These are phyloP conservation scores for Lordiphosa andalusiaca DNA, from an alignment of 2,888 invertebrate genomes.

Conservation along the genomic window DNA sequence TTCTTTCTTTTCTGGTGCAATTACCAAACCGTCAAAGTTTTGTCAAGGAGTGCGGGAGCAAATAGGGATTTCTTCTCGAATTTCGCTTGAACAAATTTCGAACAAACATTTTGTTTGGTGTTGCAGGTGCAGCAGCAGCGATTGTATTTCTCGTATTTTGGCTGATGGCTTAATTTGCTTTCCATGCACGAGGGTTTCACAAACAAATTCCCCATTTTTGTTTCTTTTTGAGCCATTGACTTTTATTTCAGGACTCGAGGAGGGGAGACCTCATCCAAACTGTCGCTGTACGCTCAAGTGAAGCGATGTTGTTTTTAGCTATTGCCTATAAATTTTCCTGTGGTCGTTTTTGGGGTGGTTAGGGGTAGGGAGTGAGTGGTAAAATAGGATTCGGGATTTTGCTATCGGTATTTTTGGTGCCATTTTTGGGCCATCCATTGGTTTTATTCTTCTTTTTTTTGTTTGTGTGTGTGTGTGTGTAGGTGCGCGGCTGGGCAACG, in stretches of 20 bases:
- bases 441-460: conserved; percentile 12
- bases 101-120: conserved; percentile 63
- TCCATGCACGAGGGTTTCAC: conserved; percentile 44
- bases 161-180: conserved; percentile 70
- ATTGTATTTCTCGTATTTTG: conserved; percentile 23
- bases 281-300: conserved; percentile 63
- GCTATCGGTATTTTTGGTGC: conserved; percentile 22
- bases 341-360: conserved; percentile 32
- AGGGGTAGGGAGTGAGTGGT: neutral
- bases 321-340: conserved; percentile 64
- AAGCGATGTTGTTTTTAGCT: conserved; percentile 60
- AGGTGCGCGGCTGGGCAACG: conserved; percentile 25
- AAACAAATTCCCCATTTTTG: conserved; percentile 26
- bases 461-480: conserved; percentile 1
- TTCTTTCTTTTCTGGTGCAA: conserved; percentile 42
- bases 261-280: conserved; percentile 23
- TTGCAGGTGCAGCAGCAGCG: conserved; percentile 62
- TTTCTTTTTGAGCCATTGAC: conserved; percentile 51
- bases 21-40: conserved; percentile 49
- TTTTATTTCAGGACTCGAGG: conserved; percentile 54
- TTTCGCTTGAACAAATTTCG: conserved; percentile 55
- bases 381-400: conserved; percentile 1
- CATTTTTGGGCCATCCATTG: conserved; percentile 36
- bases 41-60: neutral
- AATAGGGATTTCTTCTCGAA: too few relatives aligned